Evolutionary conservation across 2,113 vertebrate genomes (phyloP), one percentile per base, ranked within the genome.

Genomic region (Ciconia maguari): DNA sequence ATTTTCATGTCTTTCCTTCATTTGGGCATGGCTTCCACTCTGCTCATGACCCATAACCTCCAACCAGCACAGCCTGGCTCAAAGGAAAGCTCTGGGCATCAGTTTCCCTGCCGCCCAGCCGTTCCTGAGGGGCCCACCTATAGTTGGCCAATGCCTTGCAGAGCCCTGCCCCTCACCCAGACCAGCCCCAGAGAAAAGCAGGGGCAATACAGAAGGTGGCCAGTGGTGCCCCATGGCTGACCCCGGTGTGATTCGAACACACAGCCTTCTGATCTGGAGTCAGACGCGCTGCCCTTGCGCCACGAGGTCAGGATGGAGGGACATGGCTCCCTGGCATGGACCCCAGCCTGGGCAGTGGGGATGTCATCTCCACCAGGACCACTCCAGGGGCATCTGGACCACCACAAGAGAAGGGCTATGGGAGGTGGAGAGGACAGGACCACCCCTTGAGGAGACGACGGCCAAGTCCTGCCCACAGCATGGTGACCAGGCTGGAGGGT

Each of bases 321-420:
- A 0, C 2, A 1, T 0, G 2, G 1, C 0, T 16, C 5, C 26
- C 2, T 1, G 0, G 0, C 13, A 4, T 0, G 1, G 16, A 16
- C 6, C 9, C 1, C 0, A 3, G 4, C 1, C 2, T 49, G 20
- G 6, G 15, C 1, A 0, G 2, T 64, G 44, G 54, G 27, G 29
- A 22, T 29, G 70, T 79, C 32, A 3, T 34, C 17, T 51, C 32
- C 42, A 10, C 1, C 2, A 6, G 4, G 13, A 44, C 1, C 46
- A 72, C 4, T 6, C 6, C 9, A 46, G 19, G 27, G 15, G 2
- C 14, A 6, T 17, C 26, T 3, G 1, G 9, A 13, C 7, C 16
- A 27, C 18, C 36, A 16, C 18, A 29, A 36, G n/a, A 17, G 29
- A 60, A 48, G 11, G 6, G 3, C 17, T 20, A 6, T 15, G 22